phyloP scores from a whole-genome alignment of 2,113 vertebrate species.

The Fukomys damarensis region DNA sequence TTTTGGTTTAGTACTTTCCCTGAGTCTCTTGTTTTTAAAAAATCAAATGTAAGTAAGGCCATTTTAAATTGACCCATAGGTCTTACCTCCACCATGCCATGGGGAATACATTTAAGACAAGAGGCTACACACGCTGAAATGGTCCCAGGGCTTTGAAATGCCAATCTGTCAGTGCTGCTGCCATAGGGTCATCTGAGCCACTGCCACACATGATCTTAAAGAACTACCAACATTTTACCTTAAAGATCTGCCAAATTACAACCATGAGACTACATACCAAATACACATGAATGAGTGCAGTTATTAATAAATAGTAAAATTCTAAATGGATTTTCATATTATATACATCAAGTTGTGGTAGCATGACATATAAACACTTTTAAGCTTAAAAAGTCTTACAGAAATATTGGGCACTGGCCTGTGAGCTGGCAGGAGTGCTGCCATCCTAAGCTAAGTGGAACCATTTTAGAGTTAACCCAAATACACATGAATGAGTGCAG shows the following conservation, averaged over 20 bases:
- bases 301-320: conserved; percentile 75
- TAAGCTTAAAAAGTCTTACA: conserved; percentile 54
- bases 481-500: conserved; percentile 23
- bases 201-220: background rate
- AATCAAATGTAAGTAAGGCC: conserved; percentile 67
- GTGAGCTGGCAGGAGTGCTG: too few relatives aligned
- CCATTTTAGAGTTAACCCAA: too few relatives aligned
- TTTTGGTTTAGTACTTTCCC: conserved; percentile 86
- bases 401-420: too few relatives aligned
- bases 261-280: background rate
- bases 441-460: too few relatives aligned
- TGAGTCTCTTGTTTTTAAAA: conserved; percentile 84
- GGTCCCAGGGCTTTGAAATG: conserved; percentile 52
- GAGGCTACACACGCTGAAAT: background rate
- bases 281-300: conserved; percentile 23
- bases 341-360: conserved; percentile 59
- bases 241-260: background rate
- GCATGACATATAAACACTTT: conserved; percentile 31
- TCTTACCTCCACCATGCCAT: background rate
- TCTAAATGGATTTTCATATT: conserved; percentile 48
- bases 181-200: background rate
- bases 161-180: background rate
- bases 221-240: background rate
- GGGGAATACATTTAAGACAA: conserved; percentile 40
- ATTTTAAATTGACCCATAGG: conserved; percentile 54